Conservation (phyloP, 2,888 invertebrate species). For the Melolontha melolontha region DNA sequence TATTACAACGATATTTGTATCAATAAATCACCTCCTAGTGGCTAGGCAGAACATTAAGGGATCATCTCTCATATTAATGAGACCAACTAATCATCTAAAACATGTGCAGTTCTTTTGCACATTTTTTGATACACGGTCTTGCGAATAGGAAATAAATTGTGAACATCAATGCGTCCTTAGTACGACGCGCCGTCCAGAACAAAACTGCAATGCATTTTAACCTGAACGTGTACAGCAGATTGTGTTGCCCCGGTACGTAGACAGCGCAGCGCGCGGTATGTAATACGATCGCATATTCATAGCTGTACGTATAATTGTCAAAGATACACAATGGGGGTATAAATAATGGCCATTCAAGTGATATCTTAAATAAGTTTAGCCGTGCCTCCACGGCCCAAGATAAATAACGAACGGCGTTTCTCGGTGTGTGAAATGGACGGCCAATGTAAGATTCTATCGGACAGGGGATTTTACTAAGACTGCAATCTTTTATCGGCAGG, state of each 20-base stretch:
- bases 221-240: neutral
- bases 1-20: too few relatives aligned
- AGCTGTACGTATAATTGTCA: slow-evolving; percentile 49
- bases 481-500: slow-evolving; percentile 59
- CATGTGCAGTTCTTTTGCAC: too few relatives aligned
- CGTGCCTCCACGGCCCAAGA: slow-evolving; percentile 49
- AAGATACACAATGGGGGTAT: slow-evolving; percentile 51
- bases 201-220: slow-evolving; percentile 23
- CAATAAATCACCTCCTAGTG: too few relatives aligned
- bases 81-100: too few relatives aligned
- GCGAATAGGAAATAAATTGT: slow-evolving; percentile 22
- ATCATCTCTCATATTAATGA: too few relatives aligned
- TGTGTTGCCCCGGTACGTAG: neutral
- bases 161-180: slow-evolving; percentile 3
- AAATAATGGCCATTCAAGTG: slow-evolving; percentile 57
- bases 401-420: slow-evolving; percentile 51
- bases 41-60: too few relatives aligned
- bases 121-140: neutral
- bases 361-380: slow-evolving; percentile 58
- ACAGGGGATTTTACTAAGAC: slow-evolving; percentile 55
- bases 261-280: slow-evolving; percentile 23
- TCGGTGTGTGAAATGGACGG: slow-evolving; percentile 58
- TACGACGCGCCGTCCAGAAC: slow-evolving; percentile 3
- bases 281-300: slow-evolving; percentile 44
- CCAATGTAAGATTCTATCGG: slow-evolving; percentile 55